Evolutionary conservation across 2,797 vertebrate species (phyloP).

Genomic region (Xyrichtys novacula): DNA sequence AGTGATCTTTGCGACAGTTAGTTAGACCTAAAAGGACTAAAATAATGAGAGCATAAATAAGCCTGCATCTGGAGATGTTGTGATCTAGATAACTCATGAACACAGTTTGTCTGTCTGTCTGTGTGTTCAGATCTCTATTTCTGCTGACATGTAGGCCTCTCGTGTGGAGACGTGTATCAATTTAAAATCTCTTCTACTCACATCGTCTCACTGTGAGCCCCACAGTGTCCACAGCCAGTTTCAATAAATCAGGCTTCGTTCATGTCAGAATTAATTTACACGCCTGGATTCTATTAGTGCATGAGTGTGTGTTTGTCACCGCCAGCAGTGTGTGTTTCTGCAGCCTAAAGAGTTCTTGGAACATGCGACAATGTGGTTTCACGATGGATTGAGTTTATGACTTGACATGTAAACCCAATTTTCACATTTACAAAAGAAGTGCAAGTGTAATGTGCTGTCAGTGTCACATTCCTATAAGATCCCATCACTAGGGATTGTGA

Average conservation of each 20-base stretch:
- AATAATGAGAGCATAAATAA: slow-evolving; percentile 1
- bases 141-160: slow-evolving; percentile 26
- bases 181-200: slow-evolving; percentile 15
- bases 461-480: slow-evolving; percentile 68
- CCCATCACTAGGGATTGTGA: slow-evolving; percentile 48
- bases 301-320: slow-evolving; percentile 18
- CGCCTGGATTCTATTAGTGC: slow-evolving; percentile 13
- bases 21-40: slow-evolving; percentile 7
- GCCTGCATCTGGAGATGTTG: background rate
- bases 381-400: slow-evolving; percentile 63
- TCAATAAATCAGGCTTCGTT: slow-evolving; percentile 56
- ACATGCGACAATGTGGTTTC: slow-evolving; percentile 35
- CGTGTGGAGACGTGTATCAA: slow-evolving; percentile 10
- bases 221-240: slow-evolving; percentile 17
- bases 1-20: background rate
- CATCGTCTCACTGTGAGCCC: slow-evolving; percentile 19
- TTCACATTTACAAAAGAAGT: slow-evolving; percentile 60
- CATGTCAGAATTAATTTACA: slow-evolving; percentile 39
- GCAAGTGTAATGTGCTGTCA: slow-evolving; percentile 54
- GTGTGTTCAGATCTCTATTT: slow-evolving; percentile 4
- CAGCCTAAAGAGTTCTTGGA: slow-evolving; percentile 33
- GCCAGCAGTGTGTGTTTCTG: slow-evolving; percentile 25
- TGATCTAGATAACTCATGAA: no score
- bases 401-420: slow-evolving; percentile 72
- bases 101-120: slow-evolving; percentile 22